Evolutionary conservation across 2,888 invertebrate species (phyloP).

Genomic region (Tridacna crocea): DNA sequence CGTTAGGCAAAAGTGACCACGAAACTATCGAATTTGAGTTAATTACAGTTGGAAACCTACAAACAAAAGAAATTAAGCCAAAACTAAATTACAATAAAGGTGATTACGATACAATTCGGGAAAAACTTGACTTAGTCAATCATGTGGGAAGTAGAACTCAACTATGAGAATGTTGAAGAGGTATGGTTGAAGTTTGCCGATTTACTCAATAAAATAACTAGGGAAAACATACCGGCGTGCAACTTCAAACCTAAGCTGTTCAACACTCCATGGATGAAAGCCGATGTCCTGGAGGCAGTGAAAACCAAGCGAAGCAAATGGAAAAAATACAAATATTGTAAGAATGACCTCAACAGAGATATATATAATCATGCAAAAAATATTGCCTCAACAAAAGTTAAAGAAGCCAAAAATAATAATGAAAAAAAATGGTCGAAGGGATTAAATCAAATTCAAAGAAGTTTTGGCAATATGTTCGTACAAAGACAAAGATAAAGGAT

Average conservation of each 20-base stretch:
- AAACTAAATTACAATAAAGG: constrained; percentile 6
- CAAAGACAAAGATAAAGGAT: constrained; percentile 14
- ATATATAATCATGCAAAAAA: constrained; percentile 1
- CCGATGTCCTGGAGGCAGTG: constrained; percentile 1
- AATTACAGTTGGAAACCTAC: background rate
- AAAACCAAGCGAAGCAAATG: constrained; percentile 5
- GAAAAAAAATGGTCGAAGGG: background rate
- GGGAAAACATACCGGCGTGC: constrained; percentile 19
- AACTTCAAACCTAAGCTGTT: background rate
- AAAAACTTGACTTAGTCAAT: background rate
- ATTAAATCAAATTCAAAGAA: background rate
- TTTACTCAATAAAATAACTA: background rate
- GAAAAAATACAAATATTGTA: constrained; percentile 18
- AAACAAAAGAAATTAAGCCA: background rate
- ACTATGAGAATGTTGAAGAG: constrained; percentile 4
- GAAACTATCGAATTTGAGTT: constrained; percentile 2
- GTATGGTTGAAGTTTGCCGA: constrained; percentile 18
- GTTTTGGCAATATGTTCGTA: constrained; percentile 5
- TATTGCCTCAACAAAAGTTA: background rate
- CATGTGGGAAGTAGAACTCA: constrained; percentile 2
- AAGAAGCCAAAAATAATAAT: background rate
- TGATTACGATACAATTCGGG: constrained; percentile 1
- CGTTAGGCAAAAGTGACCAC: constrained; percentile 18
- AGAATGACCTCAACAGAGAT: background rate
- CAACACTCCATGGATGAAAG: constrained; percentile 18